phyloP scores from a whole-genome alignment of 2,797 vertebrate species.

The Lutjanus argentimaculatus region DNA sequence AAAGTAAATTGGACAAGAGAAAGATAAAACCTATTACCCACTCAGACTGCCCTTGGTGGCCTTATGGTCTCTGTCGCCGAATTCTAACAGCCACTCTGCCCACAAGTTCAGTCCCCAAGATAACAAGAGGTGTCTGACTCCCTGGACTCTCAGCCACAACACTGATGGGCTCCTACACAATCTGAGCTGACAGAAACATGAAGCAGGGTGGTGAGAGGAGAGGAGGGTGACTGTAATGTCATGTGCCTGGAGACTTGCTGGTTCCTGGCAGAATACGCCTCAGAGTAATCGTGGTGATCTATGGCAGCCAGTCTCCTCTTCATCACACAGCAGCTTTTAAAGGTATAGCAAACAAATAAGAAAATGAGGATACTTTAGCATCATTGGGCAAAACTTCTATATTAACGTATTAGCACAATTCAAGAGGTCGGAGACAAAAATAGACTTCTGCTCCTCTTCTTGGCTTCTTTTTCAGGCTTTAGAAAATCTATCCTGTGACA shows the following conservation, averaged over 20 bases:
- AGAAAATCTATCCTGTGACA: too few species aligned
- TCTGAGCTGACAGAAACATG: conserved; percentile 71
- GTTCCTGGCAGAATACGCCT: conserved; percentile 19
- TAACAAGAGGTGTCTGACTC: conserved; percentile 61
- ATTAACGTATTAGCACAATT: too few species aligned
- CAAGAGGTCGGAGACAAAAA: too few species aligned
- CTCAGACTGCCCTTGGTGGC: conserved; percentile 14
- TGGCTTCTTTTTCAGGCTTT: too few species aligned
- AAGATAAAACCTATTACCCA: conserved; percentile 12
- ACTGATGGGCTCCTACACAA: conserved; percentile 60
- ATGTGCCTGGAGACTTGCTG: conserved; percentile 52
- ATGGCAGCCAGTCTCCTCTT: conserved; percentile 20
- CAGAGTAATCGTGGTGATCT: neutral
- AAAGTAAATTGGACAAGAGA: conserved; percentile 6
- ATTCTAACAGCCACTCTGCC: conserved; percentile 50
- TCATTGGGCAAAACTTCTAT: too few species aligned
- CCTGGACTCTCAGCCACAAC: conserved; percentile 47
- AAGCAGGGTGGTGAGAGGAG: conserved; percentile 39
- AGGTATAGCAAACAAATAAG: neutral
- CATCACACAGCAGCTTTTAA: neutral
- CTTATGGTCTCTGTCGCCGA: conserved; percentile 5
- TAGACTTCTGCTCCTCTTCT: too few species aligned
- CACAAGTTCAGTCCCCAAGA: conserved; percentile 50
- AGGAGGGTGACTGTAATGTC: conserved; percentile 38
- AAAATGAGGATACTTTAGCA: too few species aligned